These are phyloP conservation scores for Macaca fascicularis DNA, from an alignment of 2,113 vertebrate genomes.

Conservation along the genomic window T2T-MFA8v1.1 NC_088385.1:28525001-28525500, in stretches of 20 bases:
- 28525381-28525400: neutral
- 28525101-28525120: neutral
- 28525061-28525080: neutral
- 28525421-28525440: neutral
- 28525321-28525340: neutral
- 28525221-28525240: neutral
- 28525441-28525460: neutral
- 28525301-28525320: neutral
- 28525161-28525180: neutral
- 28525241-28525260: neutral
- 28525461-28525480: neutral
- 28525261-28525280: neutral
- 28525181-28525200: fast-evolving
- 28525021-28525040: neutral
- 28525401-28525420: neutral
- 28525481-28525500: neutral
- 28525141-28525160: neutral
- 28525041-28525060: neutral
- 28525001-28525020: neutral
- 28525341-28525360: neutral
- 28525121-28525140: neutral
- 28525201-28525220: neutral
- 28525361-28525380: neutral
- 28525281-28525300: neutral
- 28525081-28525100: neutral